Evolutionary conservation across 2,113 vertebrate species (phyloP), one percentile per base, ranked within the genome.

Genomic region (Cyprinodon variegatus): DNA sequence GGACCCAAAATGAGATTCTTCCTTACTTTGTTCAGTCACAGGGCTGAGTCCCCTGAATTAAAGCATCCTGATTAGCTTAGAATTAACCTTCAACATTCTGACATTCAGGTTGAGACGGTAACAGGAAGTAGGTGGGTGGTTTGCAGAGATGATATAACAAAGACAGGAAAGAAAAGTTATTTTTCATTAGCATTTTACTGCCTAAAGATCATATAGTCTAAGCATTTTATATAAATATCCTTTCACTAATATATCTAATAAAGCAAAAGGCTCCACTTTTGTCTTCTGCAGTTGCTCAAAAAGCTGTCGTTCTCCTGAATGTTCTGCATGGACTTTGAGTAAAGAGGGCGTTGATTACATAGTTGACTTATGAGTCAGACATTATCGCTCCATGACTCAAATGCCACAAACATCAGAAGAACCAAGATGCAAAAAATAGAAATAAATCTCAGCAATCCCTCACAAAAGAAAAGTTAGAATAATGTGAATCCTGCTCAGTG

Each of bases 31-130:
- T 68, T 69, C 11, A 74, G 74, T 37, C 38, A 20, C 38, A 46
- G 60, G 77, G 72, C 74, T 66, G 43, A 7, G 11, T 65, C 67
- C 7, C 57, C 0, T 41, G 70, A 59, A 65, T 85, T 40, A 74
- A 71, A 85, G 74, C 83, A 77, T 77, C 72, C 50, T 22, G 79
- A 83, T 90, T 84, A 87, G 78, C 78, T 84, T 83, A 69, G 61
- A 46, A 79, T 88, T 86, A 90, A 86, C 88, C 88, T 85, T 87
- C 77, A 83, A 68, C 86, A 81, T 83, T 78, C 46, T 80, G 83
- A 79, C 76, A 80, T 90, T 88, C 76, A 74, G 29, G 59, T 74
- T 67, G 40, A 82, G 75, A 78, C 60, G 20, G 36, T 6, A 40
- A 50, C 46, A 72, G 59, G 36, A 74, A 79, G 53, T 12, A 65